Evolutionary conservation across 2,888 invertebrate genomes (phyloP).

Genomic region (Cerastis leucographa): DNA sequence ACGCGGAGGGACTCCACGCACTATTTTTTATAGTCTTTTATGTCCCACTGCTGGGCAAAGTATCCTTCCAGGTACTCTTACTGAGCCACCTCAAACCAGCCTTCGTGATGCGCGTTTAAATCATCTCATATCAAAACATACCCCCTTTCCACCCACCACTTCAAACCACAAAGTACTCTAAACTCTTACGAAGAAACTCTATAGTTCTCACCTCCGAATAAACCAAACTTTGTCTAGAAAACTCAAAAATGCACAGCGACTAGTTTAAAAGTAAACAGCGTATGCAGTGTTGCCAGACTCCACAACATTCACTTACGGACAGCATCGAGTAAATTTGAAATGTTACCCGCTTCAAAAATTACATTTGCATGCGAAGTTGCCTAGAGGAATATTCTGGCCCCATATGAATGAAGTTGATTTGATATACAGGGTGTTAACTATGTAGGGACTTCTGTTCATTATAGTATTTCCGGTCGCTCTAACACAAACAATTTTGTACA

Average conservation of each 20-base stretch:
- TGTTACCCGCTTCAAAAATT: constrained; percentile 59
- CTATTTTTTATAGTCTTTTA: too few species aligned
- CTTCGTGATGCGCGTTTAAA: too few species aligned
- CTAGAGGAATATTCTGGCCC: constrained; percentile 29
- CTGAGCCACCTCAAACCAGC: too few species aligned
- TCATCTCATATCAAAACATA: not conserved
- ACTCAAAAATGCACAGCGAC: constrained; percentile 13
- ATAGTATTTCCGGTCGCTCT: not conserved
- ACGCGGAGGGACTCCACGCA: too few species aligned
- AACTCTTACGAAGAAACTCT: not conserved
- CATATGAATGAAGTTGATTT: constrained; percentile 33
- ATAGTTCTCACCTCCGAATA: not conserved
- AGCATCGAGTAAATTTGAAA: constrained; percentile 45
- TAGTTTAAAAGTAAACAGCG: constrained; percentile 23
- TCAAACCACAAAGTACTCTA: not conserved
- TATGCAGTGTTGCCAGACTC: constrained; percentile 32
- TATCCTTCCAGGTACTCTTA: too few species aligned
- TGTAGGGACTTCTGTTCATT: not conserved
- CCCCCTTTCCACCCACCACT: not conserved
- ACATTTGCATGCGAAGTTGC: constrained; percentile 52
- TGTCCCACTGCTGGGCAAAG: too few species aligned
- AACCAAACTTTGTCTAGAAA: constrained; percentile 30
- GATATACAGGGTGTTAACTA: constrained; percentile 17
- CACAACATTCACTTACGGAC: constrained; percentile 50
- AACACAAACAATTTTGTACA: not conserved